phyloP scores from a whole-genome alignment of 2,113 vertebrate species.

The Alethe diademata region DNA sequence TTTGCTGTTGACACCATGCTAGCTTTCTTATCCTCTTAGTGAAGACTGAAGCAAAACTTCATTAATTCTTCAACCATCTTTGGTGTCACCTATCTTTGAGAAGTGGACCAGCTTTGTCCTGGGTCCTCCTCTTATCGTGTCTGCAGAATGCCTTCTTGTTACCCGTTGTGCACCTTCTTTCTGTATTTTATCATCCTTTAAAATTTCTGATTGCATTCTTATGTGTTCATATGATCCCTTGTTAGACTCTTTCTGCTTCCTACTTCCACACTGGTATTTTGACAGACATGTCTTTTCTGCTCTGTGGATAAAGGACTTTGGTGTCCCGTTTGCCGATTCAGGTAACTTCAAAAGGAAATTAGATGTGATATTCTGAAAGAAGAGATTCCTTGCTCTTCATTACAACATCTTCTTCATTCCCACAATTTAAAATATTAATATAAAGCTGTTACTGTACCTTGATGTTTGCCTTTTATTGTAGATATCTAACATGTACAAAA shows the following conservation, averaged over 20 bases:
- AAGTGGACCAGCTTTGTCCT: not conserved
- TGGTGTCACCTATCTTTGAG: not conserved
- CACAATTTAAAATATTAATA: not conserved
- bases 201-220: not conserved
- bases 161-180: accelerated
- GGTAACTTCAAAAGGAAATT: not conserved
- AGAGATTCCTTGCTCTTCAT: not conserved
- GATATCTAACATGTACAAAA: not conserved
- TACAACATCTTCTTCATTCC: not conserved
- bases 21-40: not conserved
- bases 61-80: not conserved
- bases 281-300: not conserved
- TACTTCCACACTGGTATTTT: not conserved
- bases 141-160: not conserved
- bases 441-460: not conserved
- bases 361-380: not conserved
- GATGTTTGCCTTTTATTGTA: not conserved
- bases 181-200: not conserved
- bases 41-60: not conserved
- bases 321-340: not conserved
- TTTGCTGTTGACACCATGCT: not conserved
- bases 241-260: not conserved
- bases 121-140: not conserved
- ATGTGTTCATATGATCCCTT: not conserved
- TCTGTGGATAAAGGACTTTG: not conserved